A percentile compares a stretch with the other conserved stretches of the same genome.
Conservation (phyloP, 2,113 vertebrate genomes). For the Corythornis madagascariensis region DNA sequence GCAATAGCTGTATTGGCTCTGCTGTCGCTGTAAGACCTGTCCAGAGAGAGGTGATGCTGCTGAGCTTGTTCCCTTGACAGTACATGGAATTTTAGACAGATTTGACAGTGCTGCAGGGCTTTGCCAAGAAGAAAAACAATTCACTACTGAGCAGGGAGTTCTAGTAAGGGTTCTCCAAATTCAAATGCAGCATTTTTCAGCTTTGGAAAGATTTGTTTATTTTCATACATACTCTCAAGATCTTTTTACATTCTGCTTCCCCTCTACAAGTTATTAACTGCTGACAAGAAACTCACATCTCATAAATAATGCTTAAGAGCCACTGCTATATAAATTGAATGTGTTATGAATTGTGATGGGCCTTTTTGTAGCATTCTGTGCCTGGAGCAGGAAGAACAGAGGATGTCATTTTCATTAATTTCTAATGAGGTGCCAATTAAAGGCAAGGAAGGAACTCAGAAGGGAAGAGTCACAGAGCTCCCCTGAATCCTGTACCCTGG, state of each 20-base stretch:
- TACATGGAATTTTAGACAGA: not conserved
- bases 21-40: not conserved
- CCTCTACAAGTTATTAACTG: slow-evolving; percentile 79
- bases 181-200: slow-evolving; percentile 48
- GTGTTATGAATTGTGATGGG: slow-evolving; percentile 82
- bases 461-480: slow-evolving; percentile 77
- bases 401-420: slow-evolving; percentile 88
- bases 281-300: slow-evolving; percentile 83
- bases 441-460: slow-evolving; percentile 75
- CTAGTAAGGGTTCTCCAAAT: slow-evolving; percentile 41
- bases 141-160: slow-evolving; percentile 33
- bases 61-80: not conserved
- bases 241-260: slow-evolving; percentile 51
- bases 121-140: not conserved
- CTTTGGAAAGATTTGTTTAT: slow-evolving; percentile 49
- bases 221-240: slow-evolving; percentile 16
- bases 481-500: slow-evolving; percentile 73
- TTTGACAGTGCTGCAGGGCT: slow-evolving; percentile 39
- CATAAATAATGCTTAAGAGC: slow-evolving; percentile 87
- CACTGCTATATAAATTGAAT: slow-evolving; percentile 80
- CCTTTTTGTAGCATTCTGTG: slow-evolving; percentile 79
- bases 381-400: slow-evolving; percentile 83
- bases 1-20: not conserved
- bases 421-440: slow-evolving; percentile 89
- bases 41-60: not conserved